Base-by-base conservation (phyloP, 2,888 invertebrate species). In the Cataglyphis cursor region DNA sequence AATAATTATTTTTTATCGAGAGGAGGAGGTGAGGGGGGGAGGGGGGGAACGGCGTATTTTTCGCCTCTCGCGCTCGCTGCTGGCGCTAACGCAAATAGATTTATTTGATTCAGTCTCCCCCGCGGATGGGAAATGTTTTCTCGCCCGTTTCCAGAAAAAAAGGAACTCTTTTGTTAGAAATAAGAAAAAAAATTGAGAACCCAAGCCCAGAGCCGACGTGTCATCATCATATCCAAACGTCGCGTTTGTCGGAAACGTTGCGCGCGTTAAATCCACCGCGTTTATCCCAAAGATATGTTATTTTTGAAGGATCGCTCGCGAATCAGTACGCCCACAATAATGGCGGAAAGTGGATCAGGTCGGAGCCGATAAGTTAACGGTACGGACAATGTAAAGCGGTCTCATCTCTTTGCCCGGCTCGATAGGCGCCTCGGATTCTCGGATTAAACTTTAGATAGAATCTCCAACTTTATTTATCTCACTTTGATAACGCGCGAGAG, bases 381-480 rank as follows among this genome's bases (percentile, higher is more conserved):
- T 59, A 28, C 28, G 28, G 78, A 80, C 78, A 80, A 80, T 80
- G 78, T 80, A 80, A 80, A 80, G 72, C 78, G 59, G 70, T 80
- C 48, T 35, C 70, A 70, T 68, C 78, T 59, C 59, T 80, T 70
- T 70, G 59, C 70, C 78, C 78, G 44, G 57, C 18, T 70, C 78
- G 78, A 80, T 80, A 80, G n/a, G 44, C 59, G 59, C 72, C 59
- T 80, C 78, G 78, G 78, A 78, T 78, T 78, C 59, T 80, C 78
- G 72, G 78, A 78, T 78, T 78, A 78, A 78, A 78, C 78, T 78
- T 78, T 78, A 70, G 78, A 78, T 78, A 78, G 78, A 78, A 78
- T 78, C 78, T 44, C 59, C 44, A 78, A 78, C 78, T 78, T 70
- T 78, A 78, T 78, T 78, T 78, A 78, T 78, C 70, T 51, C 48